These are phyloP conservation scores for Tichodroma muraria DNA, from an alignment of 2,113 vertebrate species.

Conservation along the genomic window DNA sequence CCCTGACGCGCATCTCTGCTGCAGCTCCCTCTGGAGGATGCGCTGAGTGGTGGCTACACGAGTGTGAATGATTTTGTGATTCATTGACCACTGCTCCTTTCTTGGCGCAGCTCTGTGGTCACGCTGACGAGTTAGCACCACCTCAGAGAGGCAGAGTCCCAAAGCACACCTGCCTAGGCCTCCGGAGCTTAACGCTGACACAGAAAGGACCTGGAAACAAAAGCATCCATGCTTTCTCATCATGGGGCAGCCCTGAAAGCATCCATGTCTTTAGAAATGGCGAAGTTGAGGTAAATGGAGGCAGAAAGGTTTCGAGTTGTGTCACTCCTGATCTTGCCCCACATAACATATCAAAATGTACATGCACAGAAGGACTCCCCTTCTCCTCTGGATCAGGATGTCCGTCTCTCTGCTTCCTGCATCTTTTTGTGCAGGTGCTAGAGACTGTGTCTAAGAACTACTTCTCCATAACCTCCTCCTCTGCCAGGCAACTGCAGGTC, in stretches of 20 bases:
- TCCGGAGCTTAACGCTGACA: not conserved
- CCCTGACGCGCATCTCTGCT: not conserved
- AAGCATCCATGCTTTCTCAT: not conserved
- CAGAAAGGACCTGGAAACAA: not conserved
- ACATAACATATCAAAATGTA: accelerated
- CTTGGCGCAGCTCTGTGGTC: not conserved
- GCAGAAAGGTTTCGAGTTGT: not conserved
- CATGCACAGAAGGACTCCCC: not conserved
- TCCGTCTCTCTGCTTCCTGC: not conserved
- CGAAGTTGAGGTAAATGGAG: not conserved
- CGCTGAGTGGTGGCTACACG: not conserved
- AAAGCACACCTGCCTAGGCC: not conserved
- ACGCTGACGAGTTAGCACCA: accelerated
- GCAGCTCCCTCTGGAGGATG: not conserved
- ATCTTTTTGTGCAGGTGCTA: not conserved
- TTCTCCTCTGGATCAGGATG: not conserved
- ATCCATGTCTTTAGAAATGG: not conserved
- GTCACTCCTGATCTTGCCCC: not conserved
- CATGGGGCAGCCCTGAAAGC: not conserved
- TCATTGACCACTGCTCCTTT: not conserved
- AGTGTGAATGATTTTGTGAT: not conserved
- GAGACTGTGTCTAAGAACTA: not conserved
- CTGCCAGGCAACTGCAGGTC: not conserved
- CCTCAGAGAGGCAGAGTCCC: not conserved
- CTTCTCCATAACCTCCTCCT: not conserved